These are phyloP conservation scores for Eubasilissa regina DNA, from an alignment of 1,140 invertebrate species.

Conservation along the genomic window DNA sequence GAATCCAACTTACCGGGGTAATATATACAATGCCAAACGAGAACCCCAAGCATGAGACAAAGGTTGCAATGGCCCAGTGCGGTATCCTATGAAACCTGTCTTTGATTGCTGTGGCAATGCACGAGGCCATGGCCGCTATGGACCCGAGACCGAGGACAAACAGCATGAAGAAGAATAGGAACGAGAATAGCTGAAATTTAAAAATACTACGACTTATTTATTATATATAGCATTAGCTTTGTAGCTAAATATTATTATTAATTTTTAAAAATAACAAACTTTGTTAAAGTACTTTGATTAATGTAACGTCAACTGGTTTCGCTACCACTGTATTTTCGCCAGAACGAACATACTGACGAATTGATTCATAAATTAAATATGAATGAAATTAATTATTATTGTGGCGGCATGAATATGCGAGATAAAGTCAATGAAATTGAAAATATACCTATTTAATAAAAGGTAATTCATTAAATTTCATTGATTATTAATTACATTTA, in stretches of 20 bases:
- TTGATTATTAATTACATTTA: no score
- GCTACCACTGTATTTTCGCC: no score
- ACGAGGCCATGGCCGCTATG: constrained; percentile 78
- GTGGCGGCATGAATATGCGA: no score
- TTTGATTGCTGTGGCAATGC: constrained; percentile 79
- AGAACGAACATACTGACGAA: no score
- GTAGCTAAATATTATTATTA: background rate
- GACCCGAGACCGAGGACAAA: constrained; percentile 86
- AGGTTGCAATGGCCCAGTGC: constrained; percentile 66
- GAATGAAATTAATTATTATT: no score
- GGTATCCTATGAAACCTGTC: constrained; percentile 77
- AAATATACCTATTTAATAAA: no score
- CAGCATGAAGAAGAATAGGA: constrained; percentile 92
- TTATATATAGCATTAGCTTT: background rate
- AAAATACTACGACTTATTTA: constrained; percentile 3
- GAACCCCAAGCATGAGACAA: constrained; percentile 76
- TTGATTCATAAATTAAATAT: no score
- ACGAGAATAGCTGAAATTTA: constrained; percentile 81
- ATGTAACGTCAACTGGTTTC: no score
- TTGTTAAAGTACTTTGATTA: no score
- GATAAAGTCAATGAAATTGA: no score
- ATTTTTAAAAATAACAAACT: no score
- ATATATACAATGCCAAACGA: constrained; percentile 81
- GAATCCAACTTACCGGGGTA: constrained; percentile 76
- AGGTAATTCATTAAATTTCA: no score